Evolutionary conservation across 2,113 vertebrate genomes (phyloP), one percentile per base, ranked within the genome.

Genomic region (Chroicocephalus ridibundus): DNA sequence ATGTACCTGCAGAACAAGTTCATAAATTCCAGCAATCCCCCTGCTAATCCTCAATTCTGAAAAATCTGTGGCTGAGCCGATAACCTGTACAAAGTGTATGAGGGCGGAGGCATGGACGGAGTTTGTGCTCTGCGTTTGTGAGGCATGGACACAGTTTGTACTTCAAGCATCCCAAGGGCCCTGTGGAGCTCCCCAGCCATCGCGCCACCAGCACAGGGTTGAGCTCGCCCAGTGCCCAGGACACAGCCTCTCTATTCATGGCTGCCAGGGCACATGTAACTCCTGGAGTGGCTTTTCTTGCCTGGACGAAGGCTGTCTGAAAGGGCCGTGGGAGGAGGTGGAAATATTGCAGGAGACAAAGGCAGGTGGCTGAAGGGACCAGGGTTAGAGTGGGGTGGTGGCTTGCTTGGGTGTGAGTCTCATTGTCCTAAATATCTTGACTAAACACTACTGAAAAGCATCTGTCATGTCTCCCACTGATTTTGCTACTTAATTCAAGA

Each of bases 131-230:
- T 32, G 54, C 4, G 6, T 32, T 55, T 55, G 54, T 11, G 49
- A 91, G 29, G 44, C n/a, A 25, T 5, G 44, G 44, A 8, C 34
- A 49, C 49, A 52, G 26, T 52, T 58, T 90, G 51, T 44, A 62
- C 72, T 75, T 71, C 42, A 76, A 18, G 57, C 29, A 86, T 18
- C 32, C 55, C 49, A 57, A 69, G 44, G n/a, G 57, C 14, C 18
- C 32, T 36, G 24, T 17, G 32, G 49, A 86, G 10, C 19, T 31
- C 52, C 2, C 15, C 1, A 1, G 60, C 27, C 51, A 24, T 14
- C 61, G 32, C 0, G 0, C 10, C 42, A 64, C 26, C 13, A 10
- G 65, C 3, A 1, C 31, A 40, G 24, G 31, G 6, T 1, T 75
- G 86, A 76, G 42, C 10, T 88, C 4, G 1, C 19, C 17, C 4